Evolutionary conservation across 53 echinoderm and acorn worm species (phyloP).

Genomic region (Zoroaster sp.): DNA sequence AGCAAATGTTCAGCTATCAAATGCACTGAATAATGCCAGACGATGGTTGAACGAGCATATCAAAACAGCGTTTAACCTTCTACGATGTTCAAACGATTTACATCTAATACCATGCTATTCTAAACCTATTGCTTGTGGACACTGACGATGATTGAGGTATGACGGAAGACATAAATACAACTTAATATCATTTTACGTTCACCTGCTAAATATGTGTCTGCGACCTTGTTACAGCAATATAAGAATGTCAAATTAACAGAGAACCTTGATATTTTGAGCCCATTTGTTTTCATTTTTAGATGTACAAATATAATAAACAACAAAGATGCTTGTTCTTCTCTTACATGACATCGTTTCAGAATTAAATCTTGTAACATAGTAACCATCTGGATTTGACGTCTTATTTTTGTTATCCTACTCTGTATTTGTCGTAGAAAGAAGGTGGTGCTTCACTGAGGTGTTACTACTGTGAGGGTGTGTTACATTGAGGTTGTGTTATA

Average conservation of each 20-base stretch:
- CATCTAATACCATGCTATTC: not conserved
- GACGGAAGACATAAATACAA: not conserved
- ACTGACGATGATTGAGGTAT: constrained; percentile 35
- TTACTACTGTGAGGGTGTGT: no score
- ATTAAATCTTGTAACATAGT: no score
- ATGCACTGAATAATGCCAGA: not conserved
- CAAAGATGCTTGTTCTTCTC: no score
- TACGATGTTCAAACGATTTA: not conserved
- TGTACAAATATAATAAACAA: no score
- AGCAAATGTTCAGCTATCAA: constrained; percentile 28
- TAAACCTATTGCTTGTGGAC: not conserved
- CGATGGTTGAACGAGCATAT: not conserved
- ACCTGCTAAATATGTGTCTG: not conserved
- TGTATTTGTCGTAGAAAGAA: no score
- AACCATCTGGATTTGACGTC: no score
- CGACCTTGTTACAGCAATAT: not conserved
- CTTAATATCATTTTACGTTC: not conserved
- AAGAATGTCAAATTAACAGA: not conserved
- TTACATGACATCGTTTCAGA: no score
- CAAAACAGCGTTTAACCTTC: not conserved
- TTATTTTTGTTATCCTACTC: no score
- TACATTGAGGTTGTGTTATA: no score
- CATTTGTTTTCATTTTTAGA: no score
- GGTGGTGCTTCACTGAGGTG: no score
- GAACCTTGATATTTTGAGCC: no score